These are phyloP conservation scores for Ivindomyrus marchei DNA, from an alignment of 2,113 vertebrate genomes.

Conservation along the genomic window DNA sequence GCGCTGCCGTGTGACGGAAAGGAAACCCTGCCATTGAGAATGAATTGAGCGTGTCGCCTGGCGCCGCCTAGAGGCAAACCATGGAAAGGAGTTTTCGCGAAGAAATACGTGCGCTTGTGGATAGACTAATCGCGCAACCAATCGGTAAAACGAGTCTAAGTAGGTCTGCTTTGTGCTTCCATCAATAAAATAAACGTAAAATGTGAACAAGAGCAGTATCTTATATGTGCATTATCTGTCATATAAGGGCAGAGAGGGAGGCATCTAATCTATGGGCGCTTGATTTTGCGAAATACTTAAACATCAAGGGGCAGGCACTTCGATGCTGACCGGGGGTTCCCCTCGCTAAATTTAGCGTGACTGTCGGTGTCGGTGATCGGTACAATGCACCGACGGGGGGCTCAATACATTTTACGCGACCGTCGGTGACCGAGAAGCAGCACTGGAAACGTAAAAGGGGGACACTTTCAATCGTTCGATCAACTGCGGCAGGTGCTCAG, in stretches of 20 bases:
- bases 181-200: background rate
- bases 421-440: background rate
- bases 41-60: background rate
- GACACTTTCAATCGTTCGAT: background rate
- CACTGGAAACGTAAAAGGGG: background rate
- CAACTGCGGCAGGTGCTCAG: background rate
- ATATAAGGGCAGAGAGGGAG: background rate
- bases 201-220: background rate
- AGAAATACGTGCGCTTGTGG: background rate
- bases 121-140: background rate
- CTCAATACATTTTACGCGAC: background rate
- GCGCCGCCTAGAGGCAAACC: background rate
- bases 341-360: background rate
- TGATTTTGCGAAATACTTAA: background rate
- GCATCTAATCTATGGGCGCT: background rate
- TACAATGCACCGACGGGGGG: background rate
- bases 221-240: background rate
- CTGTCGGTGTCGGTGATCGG: background rate
- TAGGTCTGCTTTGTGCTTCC: background rate
- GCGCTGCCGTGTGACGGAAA: conserved; percentile 9
- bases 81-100: background rate
- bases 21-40: background rate
- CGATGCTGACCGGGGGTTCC: background rate
- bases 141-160: background rate
- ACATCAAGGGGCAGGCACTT: background rate